These are phyloP conservation scores for Eugnorisma glareosa DNA, from an alignment of 2,888 invertebrate species.

Conservation along the genomic window DNA sequence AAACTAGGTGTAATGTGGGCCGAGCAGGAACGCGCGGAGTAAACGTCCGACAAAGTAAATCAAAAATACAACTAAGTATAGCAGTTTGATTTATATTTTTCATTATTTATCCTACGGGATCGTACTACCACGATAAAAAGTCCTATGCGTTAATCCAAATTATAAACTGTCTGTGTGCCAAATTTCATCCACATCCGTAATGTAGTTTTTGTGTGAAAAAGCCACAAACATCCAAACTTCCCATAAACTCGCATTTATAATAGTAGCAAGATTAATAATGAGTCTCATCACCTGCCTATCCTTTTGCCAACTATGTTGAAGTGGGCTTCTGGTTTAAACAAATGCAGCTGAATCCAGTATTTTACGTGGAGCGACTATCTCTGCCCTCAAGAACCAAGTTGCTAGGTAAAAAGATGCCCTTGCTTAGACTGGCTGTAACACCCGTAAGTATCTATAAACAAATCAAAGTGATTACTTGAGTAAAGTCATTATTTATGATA, in stretches of 20 bases:
- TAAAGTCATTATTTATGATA: too few species aligned
- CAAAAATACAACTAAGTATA: not conserved
- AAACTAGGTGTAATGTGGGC: constrained; percentile 17
- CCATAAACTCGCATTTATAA: too few species aligned
- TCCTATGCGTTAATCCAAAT: too few species aligned
- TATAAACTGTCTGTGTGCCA: not conserved
- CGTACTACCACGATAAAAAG: not conserved
- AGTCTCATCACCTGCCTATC: not conserved
- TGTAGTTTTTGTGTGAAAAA: not conserved
- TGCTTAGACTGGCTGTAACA: too few species aligned
- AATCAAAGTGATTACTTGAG: too few species aligned
- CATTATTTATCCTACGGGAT: too few species aligned
- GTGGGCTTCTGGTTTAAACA: not conserved
- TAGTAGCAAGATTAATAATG: not conserved
- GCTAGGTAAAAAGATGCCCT: too few species aligned
- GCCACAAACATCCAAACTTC: too few species aligned
- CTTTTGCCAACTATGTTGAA: not conserved
- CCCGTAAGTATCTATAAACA: too few species aligned
- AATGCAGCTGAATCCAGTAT: not conserved
- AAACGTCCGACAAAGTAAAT: not conserved
- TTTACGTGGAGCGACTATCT: too few species aligned
- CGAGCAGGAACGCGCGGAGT: not conserved
- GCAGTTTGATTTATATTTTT: too few species aligned
- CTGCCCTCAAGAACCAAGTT: too few species aligned
- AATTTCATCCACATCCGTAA: not conserved